Conservation (phyloP, 2,797 vertebrate species). For the Xerus rutilus region DNA sequence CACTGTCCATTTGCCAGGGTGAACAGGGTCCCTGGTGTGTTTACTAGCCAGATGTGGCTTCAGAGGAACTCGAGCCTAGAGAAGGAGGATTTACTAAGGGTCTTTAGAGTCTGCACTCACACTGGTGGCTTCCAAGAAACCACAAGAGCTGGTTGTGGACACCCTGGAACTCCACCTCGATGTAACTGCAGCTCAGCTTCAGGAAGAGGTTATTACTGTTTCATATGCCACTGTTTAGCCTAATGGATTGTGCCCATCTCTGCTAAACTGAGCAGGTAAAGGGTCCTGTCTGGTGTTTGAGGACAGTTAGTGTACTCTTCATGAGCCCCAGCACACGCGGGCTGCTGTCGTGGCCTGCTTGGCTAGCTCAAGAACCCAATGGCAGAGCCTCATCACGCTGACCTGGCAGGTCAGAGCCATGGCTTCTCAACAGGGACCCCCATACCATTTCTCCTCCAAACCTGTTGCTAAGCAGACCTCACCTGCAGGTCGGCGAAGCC, state of each 20-base stretch:
- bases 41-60: rapidly evolving
- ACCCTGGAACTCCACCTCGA: not conserved
- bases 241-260: slow-evolving; percentile 57
- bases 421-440: not conserved
- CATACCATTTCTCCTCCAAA: not conserved
- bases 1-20: rapidly evolving
- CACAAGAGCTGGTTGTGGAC: rapidly evolving
- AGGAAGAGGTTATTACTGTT: slow-evolving; percentile 56
- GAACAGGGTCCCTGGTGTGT: not conserved
- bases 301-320: not conserved
- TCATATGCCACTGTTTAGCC: not conserved
- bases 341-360: not conserved
- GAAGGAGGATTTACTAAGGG: rapidly evolving
- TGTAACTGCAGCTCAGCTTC: not conserved
- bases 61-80: rapidly evolving
- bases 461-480: not conserved
- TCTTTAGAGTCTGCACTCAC: rapidly evolving
- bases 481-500: not conserved
- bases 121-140: rapidly evolving
- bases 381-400: not conserved
- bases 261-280: slow-evolving; percentile 54
- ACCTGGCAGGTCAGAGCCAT: not conserved
- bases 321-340: not conserved
- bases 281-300: slow-evolving; percentile 53
- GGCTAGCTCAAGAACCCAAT: not conserved